Percentiles rank a stretch among this genome's conserved stretches.
phyloP scores from a whole-genome alignment of 2,113 vertebrate genomes.

The Seriola aureovittata region DNA sequence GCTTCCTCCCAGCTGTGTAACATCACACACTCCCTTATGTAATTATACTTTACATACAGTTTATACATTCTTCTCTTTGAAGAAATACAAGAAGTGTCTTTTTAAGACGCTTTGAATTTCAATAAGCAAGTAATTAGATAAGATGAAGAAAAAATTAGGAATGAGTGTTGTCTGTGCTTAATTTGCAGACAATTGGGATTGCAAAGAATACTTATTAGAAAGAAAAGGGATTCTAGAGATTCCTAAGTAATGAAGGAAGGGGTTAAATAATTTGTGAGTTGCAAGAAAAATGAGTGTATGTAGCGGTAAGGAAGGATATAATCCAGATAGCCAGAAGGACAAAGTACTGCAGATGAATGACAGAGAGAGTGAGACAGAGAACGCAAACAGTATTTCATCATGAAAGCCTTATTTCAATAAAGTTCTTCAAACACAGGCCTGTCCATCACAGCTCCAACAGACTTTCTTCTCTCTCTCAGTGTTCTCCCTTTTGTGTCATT shows the following conservation, averaged over 20 bases:
- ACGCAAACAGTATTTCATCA: conserved; percentile 73
- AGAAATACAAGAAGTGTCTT: conserved; percentile 19
- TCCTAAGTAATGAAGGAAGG: background rate
- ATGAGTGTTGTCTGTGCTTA: conserved; percentile 20
- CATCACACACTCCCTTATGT: conserved; percentile 37
- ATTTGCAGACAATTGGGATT: conserved; percentile 41
- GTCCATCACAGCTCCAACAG: conserved; percentile 56
- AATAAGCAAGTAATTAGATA: conserved; percentile 26
- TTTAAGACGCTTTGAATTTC: conserved; percentile 39
- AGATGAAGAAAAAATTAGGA: conserved; percentile 25
- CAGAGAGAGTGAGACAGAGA: conserved; percentile 24
- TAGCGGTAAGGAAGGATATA: background rate
- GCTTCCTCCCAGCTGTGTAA: conserved; percentile 43
- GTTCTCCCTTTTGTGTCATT: conserved; percentile 51
- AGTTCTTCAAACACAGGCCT: conserved; percentile 68
- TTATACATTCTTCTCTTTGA: conserved; percentile 25
- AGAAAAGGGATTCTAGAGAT: conserved; percentile 21
- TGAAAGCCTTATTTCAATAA: conserved; percentile 70
- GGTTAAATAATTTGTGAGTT: conserved; percentile 27
- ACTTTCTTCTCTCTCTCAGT: conserved; percentile 53
- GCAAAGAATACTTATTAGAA: conserved; percentile 31
- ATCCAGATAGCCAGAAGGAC: conserved; percentile 36
- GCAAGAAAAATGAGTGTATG: conserved; percentile 1
- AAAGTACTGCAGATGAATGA: conserved; percentile 35
- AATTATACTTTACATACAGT: conserved; percentile 38